phyloP scores from a whole-genome alignment of 2,797 vertebrate genomes.

The Pagetopsis macropterus region DNA sequence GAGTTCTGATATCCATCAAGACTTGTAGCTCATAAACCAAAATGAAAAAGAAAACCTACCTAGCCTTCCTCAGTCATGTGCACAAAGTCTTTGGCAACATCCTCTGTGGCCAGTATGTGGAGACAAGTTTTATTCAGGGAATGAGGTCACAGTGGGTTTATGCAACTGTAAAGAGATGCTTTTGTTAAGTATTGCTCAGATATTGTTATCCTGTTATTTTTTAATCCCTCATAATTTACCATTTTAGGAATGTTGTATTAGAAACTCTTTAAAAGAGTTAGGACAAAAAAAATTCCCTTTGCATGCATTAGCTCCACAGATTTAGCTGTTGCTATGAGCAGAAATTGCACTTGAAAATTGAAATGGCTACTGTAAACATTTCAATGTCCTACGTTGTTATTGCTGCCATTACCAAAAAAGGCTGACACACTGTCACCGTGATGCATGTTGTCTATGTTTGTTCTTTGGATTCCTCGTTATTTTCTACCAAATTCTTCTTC shows the following conservation, averaged over 20 bases:
- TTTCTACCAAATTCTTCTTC: constrained; percentile 46
- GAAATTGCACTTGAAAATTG: constrained; percentile 68
- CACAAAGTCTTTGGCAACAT: constrained; percentile 60
- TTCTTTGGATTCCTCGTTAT: constrained; percentile 52
- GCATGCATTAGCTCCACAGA: constrained; percentile 66
- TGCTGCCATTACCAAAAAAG: constrained; percentile 68
- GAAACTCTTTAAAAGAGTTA: constrained; percentile 51
- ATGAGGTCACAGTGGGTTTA: constrained; percentile 78
- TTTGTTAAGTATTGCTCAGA: constrained; percentile 58
- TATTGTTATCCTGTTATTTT: constrained; percentile 61
- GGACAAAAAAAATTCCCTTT: constrained; percentile 47
- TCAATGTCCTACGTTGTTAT: constrained; percentile 51
- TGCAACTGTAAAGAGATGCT: constrained; percentile 79
- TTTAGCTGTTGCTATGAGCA: constrained; percentile 57
- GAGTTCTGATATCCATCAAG: constrained; percentile 76
- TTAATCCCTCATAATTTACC: constrained; percentile 31
- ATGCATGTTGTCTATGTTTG: constrained; percentile 79
- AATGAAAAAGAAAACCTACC: constrained; percentile 40
- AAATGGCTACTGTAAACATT: constrained; percentile 57
- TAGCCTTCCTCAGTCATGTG: constrained; percentile 63
- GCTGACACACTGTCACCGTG: constrained; percentile 58
- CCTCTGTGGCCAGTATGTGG: constrained; percentile 61
- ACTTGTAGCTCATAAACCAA: constrained; percentile 79
- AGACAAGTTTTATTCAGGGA: constrained; percentile 80
- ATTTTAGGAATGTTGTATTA: constrained; percentile 69